Percentiles rank a stretch among this genome's conserved stretches.
phyloP scores from a whole-genome alignment of 2,888 invertebrate species.

The Andrena fulva region DNA sequence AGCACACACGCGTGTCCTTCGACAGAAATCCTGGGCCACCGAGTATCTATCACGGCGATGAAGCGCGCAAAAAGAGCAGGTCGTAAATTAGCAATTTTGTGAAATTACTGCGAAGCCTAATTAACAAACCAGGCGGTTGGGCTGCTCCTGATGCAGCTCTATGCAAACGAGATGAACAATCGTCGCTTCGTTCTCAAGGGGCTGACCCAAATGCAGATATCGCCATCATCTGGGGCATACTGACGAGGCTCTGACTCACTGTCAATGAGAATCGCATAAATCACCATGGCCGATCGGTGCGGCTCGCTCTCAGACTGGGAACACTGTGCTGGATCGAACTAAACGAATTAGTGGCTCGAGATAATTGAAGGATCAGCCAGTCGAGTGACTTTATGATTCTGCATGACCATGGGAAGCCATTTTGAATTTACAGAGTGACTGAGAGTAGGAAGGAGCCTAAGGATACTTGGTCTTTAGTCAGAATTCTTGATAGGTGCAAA shows the following conservation, averaged over 20 bases:
- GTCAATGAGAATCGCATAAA: slow-evolving; percentile 50
- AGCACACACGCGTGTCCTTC: neutral
- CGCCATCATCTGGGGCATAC: slow-evolving; percentile 40
- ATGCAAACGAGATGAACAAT: slow-evolving; percentile 43
- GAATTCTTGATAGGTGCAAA: too few relatives aligned
- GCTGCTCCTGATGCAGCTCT: neutral
- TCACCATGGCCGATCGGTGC: slow-evolving; percentile 25
- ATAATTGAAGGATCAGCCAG: neutral
- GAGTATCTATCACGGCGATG: slow-evolving; percentile 5
- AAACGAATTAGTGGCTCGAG: neutral
- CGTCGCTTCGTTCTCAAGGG: slow-evolving; percentile 12
- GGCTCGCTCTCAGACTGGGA: slow-evolving; percentile 11
- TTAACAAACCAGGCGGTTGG: slow-evolving; percentile 10
- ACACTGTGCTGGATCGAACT: neutral
- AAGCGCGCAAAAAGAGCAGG: neutral
- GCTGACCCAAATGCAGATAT: slow-evolving; percentile 60
- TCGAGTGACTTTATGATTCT: too few relatives aligned
- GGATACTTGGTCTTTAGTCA: too few relatives aligned
- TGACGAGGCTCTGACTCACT: slow-evolving; percentile 48
- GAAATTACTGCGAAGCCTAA: slow-evolving; percentile 33
- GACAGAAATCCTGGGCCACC: neutral
- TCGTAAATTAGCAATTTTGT: slow-evolving; percentile 2
- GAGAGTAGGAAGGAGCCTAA: too few relatives aligned
- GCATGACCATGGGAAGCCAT: too few relatives aligned
- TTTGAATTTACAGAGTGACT: too few relatives aligned